Conservation (phyloP, 1,140 invertebrate genomes). For the Heterodera carotae region DNA sequence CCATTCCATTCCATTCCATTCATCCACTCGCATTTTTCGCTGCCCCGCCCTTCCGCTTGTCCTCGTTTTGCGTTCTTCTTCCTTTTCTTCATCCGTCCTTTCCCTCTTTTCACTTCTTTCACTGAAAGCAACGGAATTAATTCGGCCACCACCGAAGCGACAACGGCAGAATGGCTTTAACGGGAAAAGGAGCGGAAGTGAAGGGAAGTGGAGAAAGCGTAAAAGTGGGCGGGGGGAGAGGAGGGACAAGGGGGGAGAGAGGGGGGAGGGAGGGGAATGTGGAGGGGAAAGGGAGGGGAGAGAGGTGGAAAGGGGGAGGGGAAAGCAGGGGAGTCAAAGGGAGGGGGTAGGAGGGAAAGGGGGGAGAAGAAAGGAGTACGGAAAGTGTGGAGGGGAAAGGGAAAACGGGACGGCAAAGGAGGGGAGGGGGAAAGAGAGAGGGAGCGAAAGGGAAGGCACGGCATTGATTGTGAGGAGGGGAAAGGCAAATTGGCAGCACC, state of each 20-base stretch:
- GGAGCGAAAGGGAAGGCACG: background rate
- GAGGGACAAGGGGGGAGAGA: too few species aligned
- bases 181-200: background rate
- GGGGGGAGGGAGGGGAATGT: background rate
- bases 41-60: background rate
- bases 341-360: too few species aligned
- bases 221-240: background rate
- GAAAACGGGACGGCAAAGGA: background rate
- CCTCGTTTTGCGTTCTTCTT: background rate
- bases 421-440: background rate
- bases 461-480: slow-evolving; percentile 17
- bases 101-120: background rate
- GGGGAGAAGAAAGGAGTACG: too few species aligned
- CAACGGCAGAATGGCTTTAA: background rate
- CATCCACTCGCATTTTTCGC: background rate
- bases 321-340: too few species aligned
- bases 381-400: too few species aligned
- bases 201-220: background rate
- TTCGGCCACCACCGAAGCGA: background rate
- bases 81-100: background rate
- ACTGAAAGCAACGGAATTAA: background rate
- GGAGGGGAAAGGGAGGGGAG: background rate
- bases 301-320: too few species aligned
- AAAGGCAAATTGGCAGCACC: background rate
- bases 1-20: background rate